Evolutionary conservation across 2,797 vertebrate genomes (phyloP), one percentile per base, ranked within the genome.

Genomic region (Lithobates sylvaticus): DNA sequence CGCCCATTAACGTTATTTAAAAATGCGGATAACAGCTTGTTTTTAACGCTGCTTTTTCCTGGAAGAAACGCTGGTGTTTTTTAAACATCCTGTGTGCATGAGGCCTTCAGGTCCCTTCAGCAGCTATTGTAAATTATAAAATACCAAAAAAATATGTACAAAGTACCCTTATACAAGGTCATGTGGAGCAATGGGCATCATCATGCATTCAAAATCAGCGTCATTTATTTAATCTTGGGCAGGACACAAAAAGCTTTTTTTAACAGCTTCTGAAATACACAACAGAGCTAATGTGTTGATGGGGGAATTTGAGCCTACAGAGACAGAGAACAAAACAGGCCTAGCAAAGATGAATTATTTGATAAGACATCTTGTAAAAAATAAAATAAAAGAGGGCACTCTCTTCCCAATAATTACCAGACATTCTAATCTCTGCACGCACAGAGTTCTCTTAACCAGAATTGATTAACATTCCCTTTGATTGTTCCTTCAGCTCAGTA

Each of bases 391-490:
- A n/a, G n/a, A 3, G 5, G 26, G 5, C 32, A 39, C 18, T 5
- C 39, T 26, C 1, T 18, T 54, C 34, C n/a, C 7, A 39, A 18
- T 78, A 86, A 82, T 73, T 39, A 86, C 67, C 42, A 44, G 23
- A 26, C 21, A 15, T 42, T 82, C 73, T 86, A 72, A 77, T 86
- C 79, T 86, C 85, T 54, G 39, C 77, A 81, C 64, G 75, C 29
- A 23, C 13, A 26, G 72, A 21, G 8, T 68, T 67, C 80, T 82
- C 50, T 12, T 54, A n/a, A 64, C 42, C 18, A 13, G 58, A 29
- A 74, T n/a, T 58, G 34, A 72, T 81, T 71, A 36, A 4, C 67
- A 34, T 72, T 70, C 36, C 44, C 67, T 72, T 61, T 72, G 32
- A 80, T 13, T 70, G 21, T 72, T 75, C 74, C 47, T 27, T 68